phyloP scores from a whole-genome alignment of 2,797 vertebrate species.

The Sebastes wilsoni region DNA sequence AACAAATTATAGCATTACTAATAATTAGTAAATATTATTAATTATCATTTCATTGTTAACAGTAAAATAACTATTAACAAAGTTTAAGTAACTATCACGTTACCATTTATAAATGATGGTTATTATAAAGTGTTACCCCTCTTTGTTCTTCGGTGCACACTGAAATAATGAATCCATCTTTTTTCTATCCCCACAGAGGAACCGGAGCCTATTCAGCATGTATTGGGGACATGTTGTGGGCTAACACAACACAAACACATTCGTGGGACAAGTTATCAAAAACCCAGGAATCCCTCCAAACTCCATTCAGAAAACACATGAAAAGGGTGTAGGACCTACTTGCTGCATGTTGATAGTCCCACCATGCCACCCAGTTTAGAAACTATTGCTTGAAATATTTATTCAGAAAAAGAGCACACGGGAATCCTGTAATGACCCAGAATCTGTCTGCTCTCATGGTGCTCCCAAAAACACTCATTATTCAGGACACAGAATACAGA shows the following conservation, averaged over 20 bases:
- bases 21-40: no score
- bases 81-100: no score
- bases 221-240: not conserved
- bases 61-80: no score
- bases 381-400: not conserved
- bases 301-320: not conserved
- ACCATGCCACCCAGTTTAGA: not conserved
- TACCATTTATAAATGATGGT: no score
- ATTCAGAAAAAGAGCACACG: not conserved
- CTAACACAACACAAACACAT: not conserved
- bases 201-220: not conserved
- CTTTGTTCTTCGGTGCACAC: not conserved
- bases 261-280: not conserved
- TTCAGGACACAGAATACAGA: not conserved
- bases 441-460: not conserved
- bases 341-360: not conserved
- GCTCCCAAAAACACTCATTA: not conserved
- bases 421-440: conserved; percentile 1
- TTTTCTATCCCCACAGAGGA: not conserved
- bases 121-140: not conserved
- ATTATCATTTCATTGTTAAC: no score
- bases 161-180: not conserved
- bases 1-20: no score
- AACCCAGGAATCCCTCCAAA: not conserved
- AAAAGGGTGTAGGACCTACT: not conserved